These are phyloP conservation scores for Tarsius wallacei DNA, from an alignment of 2,797 vertebrate genomes.

Conservation along the genomic window DNA sequence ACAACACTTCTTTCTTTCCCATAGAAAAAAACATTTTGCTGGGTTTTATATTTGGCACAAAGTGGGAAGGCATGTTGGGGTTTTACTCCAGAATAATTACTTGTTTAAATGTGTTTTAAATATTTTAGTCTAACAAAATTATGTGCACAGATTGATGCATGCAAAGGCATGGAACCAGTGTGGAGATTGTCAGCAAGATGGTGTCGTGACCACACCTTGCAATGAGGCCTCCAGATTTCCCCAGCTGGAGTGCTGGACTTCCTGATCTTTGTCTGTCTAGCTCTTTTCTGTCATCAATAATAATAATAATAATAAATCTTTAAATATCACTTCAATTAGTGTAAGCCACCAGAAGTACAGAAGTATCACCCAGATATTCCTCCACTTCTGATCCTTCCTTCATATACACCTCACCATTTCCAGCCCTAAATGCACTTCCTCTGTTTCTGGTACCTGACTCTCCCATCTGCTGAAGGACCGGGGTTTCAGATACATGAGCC, in stretches of 20 bases:
- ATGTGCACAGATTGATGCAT: fast-evolving
- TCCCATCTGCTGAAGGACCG: fast-evolving
- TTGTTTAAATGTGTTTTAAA: neutral
- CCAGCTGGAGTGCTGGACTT: neutral
- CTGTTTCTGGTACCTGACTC: neutral
- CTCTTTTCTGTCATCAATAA: neutral
- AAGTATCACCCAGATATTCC: neutral
- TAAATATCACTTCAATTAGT: neutral
- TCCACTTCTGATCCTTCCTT: neutral
- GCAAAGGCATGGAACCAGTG: fast-evolving
- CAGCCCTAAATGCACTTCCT: neutral
- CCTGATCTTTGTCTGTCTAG: neutral
- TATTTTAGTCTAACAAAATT: neutral
- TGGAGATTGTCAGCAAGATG: neutral
- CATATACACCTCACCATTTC: neutral
- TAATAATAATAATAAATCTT: neutral
- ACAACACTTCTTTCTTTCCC: neutral
- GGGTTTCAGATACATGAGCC: fast-evolving
- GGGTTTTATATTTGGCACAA: neutral
- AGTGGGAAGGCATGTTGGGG: neutral
- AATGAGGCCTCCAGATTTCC: fast-evolving
- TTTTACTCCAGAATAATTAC: neutral
- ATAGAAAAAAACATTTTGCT: neutral
- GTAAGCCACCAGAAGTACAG: neutral
- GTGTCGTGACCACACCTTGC: neutral